phyloP scores from a whole-genome alignment of 2,797 vertebrate genomes.

The Crenuchus spilurus region DNA sequence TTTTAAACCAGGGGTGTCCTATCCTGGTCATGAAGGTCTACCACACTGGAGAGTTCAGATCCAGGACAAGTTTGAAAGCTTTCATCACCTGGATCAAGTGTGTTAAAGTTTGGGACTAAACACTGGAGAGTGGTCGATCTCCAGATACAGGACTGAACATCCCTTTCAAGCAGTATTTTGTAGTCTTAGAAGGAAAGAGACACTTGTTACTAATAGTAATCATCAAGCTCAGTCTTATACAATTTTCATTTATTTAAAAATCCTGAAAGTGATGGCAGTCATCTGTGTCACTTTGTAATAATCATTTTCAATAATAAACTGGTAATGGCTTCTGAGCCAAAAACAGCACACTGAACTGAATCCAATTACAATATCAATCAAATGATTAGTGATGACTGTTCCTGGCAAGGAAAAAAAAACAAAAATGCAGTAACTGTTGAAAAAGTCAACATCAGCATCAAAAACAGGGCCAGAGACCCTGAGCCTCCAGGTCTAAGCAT shows the following conservation, averaged over 20 bases:
- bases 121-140: too few species aligned
- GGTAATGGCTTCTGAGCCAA: neutral
- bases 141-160: too few species aligned
- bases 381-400: neutral
- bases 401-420: conserved; percentile 43
- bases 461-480: conserved; percentile 65
- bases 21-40: too few species aligned
- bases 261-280: neutral
- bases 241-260: neutral
- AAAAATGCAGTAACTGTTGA: too few species aligned
- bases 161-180: neutral
- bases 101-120: too few species aligned
- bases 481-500: conserved; percentile 70
- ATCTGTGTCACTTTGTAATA: neutral
- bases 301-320: neutral
- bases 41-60: too few species aligned
- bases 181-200: neutral
- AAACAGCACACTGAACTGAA: neutral
- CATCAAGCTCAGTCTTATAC: neutral
- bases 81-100: too few species aligned
- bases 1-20: too few species aligned
- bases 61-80: too few species aligned
- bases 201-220: neutral
- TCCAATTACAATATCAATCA: neutral
- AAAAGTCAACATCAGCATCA: conserved; percentile 19